phyloP scores from a whole-genome alignment of 2,113 vertebrate genomes.

The Micronisus gabar region DNA sequence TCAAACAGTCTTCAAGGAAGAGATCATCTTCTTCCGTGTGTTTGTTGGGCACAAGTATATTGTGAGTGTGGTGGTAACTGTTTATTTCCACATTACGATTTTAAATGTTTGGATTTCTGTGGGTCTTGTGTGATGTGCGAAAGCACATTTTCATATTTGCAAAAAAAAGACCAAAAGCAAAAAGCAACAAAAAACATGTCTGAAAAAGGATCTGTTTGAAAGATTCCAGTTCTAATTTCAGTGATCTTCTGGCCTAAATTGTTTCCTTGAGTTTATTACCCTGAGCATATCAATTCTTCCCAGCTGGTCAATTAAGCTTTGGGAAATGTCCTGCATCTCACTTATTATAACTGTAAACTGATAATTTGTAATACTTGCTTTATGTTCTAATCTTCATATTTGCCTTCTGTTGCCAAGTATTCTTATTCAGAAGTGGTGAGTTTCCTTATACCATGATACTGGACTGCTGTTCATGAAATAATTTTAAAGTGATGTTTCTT shows the following conservation, averaged over 20 bases:
- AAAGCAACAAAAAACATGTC: neutral
- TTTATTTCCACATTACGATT: neutral
- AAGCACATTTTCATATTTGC: neutral
- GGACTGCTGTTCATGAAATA: neutral
- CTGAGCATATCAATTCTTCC: neutral
- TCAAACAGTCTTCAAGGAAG: neutral
- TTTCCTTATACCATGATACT: neutral
- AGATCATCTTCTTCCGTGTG: neutral
- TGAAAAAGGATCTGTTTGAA: neutral
- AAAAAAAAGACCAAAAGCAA: neutral
- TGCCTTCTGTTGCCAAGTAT: neutral
- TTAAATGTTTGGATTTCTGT: neutral
- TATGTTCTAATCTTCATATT: neutral
- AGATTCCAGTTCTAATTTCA: neutral
- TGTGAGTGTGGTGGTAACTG: neutral
- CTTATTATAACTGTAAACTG: neutral
- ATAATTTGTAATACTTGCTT: neutral
- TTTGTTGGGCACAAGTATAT: neutral
- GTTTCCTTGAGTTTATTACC: neutral
- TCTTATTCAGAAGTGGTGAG: neutral
- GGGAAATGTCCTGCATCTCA: neutral
- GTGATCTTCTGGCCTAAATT: neutral
- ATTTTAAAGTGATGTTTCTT: neutral
- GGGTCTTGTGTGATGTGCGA: neutral
- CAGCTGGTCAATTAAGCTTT: neutral